Evolutionary conservation across 2,113 vertebrate species (phyloP), one percentile per base, ranked within the genome.

Genomic region (Rhodinocichla rosea): DNA sequence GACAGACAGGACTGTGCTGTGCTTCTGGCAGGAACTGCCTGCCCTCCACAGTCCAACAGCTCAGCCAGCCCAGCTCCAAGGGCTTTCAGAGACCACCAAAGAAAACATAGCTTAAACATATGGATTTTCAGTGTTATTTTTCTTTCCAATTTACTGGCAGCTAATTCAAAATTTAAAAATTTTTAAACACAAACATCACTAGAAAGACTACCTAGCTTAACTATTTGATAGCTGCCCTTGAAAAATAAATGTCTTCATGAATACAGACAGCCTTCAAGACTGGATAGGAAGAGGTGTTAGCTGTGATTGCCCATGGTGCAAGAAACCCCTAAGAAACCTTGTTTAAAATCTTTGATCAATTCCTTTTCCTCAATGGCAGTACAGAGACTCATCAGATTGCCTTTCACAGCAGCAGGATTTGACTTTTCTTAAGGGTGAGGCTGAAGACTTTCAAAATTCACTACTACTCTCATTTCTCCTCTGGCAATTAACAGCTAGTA

Each of bases 401-500:
- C 60, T 87, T 90, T 47, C 53, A 69, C 59, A 40, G 70, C 62
- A 79, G 10, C 64, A 78, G 69, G 85, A 84, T 81, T n/a, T 81
- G 45, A 75, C 74, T 88, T 83, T 93, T 67, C 75, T 93, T 30
- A 95, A 93, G 59, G 21, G 39, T 53, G 91, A 71, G 77, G 93
- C 26, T 74, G 87, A 96, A 96, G 79, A 92, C 35, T 68, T 94
- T 86, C 90, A 68, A 94, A 90, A 74, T 89, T 89, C 65, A 35
- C 76, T 82, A 45, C 60, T 23, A 63, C 65, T 87, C 77, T 45
- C 70, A 52, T 70, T 84, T 70, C 79, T 94, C 62, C 70, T 84
- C 40, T 73, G 64, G 75, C 94, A 97, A 96, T 97, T 97, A 98
- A 96, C 94, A 96, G 62, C 82, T 52, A 39, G 56, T 27, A 20